Conservation (phyloP, 2,797 vertebrate species). For the Diceros bicornis region DNA sequence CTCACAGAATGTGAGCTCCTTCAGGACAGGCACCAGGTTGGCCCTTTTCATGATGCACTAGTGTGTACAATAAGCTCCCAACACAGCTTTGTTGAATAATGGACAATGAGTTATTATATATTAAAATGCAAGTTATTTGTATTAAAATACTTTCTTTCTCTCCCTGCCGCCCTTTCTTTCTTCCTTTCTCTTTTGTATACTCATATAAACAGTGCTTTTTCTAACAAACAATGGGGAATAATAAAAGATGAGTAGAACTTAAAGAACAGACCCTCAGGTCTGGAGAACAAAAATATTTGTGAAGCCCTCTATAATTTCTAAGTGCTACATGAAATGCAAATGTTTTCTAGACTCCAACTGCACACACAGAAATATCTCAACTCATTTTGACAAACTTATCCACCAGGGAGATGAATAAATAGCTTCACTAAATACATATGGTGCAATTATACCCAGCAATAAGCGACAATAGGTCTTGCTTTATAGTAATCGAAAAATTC, state of each 20-base stretch:
- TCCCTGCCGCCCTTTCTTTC: neutral
- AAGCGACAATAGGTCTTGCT: constrained; percentile 84
- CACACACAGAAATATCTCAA: constrained; percentile 70
- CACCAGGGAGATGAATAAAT: constrained; percentile 79
- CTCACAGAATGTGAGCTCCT: neutral
- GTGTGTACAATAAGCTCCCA: neutral
- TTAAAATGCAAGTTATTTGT: constrained; percentile 15
- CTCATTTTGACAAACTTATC: constrained; percentile 77
- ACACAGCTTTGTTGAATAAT: neutral
- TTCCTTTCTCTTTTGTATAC: neutral
- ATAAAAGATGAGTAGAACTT: constrained; percentile 55
- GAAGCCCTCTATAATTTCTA: constrained; percentile 68
- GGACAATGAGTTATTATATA: neutral
- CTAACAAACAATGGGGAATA: constrained; percentile 40
- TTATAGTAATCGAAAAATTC: constrained; percentile 80
- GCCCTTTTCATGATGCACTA: neutral
- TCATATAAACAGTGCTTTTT: neutral
- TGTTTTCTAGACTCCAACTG: constrained; percentile 66
- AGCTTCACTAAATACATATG: constrained; percentile 80
- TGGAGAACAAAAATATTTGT: constrained; percentile 60
- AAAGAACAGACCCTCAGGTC: constrained; percentile 59
- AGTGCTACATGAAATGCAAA: constrained; percentile 65
- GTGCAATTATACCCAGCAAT: constrained; percentile 76
- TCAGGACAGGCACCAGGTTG: neutral
- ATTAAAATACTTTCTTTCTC: constrained; percentile 6